phyloP scores from a whole-genome alignment of 2,888 invertebrate species.

The Agrochola litura region DNA sequence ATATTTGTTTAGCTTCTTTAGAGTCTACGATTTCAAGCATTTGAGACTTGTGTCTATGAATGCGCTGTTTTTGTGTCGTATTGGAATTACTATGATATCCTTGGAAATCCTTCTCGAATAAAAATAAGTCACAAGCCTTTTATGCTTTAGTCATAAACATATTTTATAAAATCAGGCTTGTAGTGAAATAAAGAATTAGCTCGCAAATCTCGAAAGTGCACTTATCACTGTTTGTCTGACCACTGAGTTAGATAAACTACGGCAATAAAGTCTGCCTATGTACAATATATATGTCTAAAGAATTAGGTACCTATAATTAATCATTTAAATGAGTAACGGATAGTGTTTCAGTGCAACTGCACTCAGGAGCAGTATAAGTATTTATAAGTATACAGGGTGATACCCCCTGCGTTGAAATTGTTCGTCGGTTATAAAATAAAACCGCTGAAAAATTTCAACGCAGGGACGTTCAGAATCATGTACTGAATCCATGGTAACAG shows the following conservation, averaged over 20 bases:
- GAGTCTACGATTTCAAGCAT: slow-evolving; percentile 13
- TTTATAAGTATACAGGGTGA: no score
- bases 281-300: not conserved
- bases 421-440: no score
- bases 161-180: not conserved
- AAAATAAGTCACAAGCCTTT: not conserved
- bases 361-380: not conserved
- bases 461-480: no score
- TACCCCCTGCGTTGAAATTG: no score
- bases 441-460: no score
- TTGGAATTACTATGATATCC: not conserved
- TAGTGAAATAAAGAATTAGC: not conserved
- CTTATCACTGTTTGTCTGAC: no score
- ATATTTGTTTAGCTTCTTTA: slow-evolving; percentile 8
- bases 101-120: not conserved
- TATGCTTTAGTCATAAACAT: not conserved
- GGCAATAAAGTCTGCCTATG: not conserved
- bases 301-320: not conserved
- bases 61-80: not conserved
- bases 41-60: not conserved
- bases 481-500: no score
- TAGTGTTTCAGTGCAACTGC: slow-evolving; percentile 2
- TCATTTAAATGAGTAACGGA: slow-evolving; percentile 16
- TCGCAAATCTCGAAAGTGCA: not conserved
- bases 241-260: not conserved